A percentile compares a stretch with the other conserved stretches of the same genome.
Evolutionary conservation across 2,888 invertebrate species (phyloP).

Genomic region (Ophion obscuratus): DNA sequence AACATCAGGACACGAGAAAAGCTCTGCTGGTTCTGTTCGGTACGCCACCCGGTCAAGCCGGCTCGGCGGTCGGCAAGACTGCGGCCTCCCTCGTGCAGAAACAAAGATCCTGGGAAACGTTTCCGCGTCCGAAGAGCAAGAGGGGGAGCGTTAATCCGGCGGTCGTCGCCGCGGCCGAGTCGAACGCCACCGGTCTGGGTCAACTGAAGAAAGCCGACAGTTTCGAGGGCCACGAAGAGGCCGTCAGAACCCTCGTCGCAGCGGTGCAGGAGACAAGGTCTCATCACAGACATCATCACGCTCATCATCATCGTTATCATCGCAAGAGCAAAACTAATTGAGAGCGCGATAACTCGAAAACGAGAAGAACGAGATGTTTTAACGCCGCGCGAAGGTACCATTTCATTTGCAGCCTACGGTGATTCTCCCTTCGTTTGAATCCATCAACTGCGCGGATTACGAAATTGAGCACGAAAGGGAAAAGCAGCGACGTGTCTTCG

Average conservation of each 20-base stretch:
- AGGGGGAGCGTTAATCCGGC: conserved; percentile 72
- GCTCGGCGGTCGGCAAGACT: conserved; percentile 75
- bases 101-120: conserved; percentile 88
- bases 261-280: conserved; percentile 88
- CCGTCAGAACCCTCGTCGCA: conserved; percentile 88
- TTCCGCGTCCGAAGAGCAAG: conserved; percentile 85
- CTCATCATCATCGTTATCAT: conserved; percentile 79
- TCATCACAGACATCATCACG: conserved; percentile 83
- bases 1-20: conserved; percentile 81
- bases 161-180: conserved; percentile 69
- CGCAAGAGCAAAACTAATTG: conserved; percentile 83
- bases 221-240: conserved; percentile 89
- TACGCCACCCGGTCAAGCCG: conserved; percentile 72
- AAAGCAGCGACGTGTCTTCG: not conserved
- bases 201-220: conserved; percentile 87
- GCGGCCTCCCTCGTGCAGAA: conserved; percentile 85
- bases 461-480: not conserved
- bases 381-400: not conserved
- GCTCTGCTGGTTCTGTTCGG: conserved; percentile 86
- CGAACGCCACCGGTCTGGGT: conserved; percentile 73
- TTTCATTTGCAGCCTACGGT: not conserved
- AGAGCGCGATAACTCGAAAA: conserved; percentile 26
- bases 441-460: not conserved
- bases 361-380: not conserved
- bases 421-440: not conserved